Base-by-base conservation (phyloP, 2,797 vertebrate species). In the Knipowitschia caucasica region DNA sequence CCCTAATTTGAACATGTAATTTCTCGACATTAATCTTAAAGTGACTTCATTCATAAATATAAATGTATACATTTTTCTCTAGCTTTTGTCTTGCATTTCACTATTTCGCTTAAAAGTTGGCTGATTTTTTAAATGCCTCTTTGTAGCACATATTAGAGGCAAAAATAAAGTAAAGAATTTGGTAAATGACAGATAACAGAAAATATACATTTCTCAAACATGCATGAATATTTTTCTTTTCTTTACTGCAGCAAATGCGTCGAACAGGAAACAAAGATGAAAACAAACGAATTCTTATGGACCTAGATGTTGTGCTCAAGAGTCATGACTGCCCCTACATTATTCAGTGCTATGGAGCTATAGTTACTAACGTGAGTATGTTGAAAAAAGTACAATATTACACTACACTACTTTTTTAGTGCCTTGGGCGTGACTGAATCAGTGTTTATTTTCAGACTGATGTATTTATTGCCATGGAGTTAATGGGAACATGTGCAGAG, bases 311-410 rank as follows among this genome's bases (percentile, higher is more conserved):
- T 51, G 95, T 98, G 31, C 89, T 98, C 60, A 97, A 97, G 80
- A 96, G 94, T 72, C 94, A 97, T 0, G 95, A 98, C 86, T 98
- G 95, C 64, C 94, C 95, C 14, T 98, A 97, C 74, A 98, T 98
- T 38, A 95, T 98, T 49, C 95, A 95, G 86, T 96, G 94, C 83
- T 96, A 94, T 0, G 95, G 95, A n/a, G 94, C 95, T 73, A 96
- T 98, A 81, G 95, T 98, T 70, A 97, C 95, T 69, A 96, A 94
- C 0, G 95, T 97, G 70, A 84, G 92, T 78, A 55, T 39, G 12
- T 33, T 9, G 8, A 57, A 70, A 64, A 47, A 39, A 8, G 29
- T n/a, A n/a, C n/a, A n/a, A 4, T 42, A 3, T n/a, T 29, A 38
- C 10, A 25, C 5, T 4, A 17, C 17, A 27, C 33, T 25, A 29